Conservation (phyloP, 2,113 vertebrate species). For the Budorcas taxicolor region DNA sequence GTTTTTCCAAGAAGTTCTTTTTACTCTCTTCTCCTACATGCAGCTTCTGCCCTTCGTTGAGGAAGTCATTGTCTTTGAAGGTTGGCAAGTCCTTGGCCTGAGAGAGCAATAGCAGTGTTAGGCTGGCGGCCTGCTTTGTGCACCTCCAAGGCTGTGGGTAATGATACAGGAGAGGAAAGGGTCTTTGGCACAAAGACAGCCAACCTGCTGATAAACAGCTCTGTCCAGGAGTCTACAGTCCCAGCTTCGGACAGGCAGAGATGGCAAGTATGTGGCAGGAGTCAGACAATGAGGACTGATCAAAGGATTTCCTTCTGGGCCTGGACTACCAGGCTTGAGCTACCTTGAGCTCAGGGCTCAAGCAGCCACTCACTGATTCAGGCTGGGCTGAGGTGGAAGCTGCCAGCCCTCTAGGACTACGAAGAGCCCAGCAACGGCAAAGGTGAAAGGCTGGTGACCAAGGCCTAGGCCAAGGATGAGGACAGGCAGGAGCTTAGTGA, state of each 20-base stretch:
- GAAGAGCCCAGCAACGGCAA: background rate
- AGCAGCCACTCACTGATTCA: background rate
- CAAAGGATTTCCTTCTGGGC: background rate
- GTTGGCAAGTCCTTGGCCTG: constrained; percentile 97
- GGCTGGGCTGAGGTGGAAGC: background rate
- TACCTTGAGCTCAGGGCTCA: background rate
- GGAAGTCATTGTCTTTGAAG: constrained; percentile 96
- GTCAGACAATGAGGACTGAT: background rate
- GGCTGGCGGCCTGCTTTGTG: background rate
- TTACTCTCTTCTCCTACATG: constrained; percentile 94
- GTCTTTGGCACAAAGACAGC: background rate
- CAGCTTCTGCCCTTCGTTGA: constrained; percentile 95
- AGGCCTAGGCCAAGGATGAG: background rate
- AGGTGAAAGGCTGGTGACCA: background rate
- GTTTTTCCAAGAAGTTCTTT: constrained; percentile 94
- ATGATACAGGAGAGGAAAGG: too few species aligned
- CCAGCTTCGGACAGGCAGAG: background rate
- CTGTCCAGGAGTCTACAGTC: background rate
- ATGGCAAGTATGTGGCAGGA: background rate
- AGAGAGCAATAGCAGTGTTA: background rate
- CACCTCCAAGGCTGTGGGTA: background rate
- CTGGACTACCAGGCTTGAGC: background rate
- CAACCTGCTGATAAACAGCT: background rate
- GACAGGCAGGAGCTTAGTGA: background rate
- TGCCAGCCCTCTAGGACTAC: background rate